Base-by-base conservation (phyloP, 2,888 invertebrate species). In the Rosalia funebris region DNA sequence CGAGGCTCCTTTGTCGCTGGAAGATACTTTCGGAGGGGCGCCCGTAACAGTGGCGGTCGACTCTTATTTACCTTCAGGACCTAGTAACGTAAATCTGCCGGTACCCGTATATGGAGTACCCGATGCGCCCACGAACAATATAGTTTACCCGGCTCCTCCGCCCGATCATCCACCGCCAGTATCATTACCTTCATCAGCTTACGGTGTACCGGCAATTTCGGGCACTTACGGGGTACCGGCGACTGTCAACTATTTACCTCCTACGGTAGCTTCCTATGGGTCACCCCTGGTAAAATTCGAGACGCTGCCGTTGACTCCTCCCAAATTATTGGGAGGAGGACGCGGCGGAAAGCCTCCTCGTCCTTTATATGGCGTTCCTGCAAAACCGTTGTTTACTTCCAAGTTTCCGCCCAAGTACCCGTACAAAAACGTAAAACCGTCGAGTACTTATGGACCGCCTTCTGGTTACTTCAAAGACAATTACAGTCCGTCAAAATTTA, bases 51-150 rank as follows among this genome's bases (percentile, higher is more conserved):
- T 84, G 66, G 84, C 84, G 0, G 85, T 86, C 12, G 74, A 78
- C 60, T 70, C 78, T 0, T 79, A 82, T 60, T 70, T 77, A 20
- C 77, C 80, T 34, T 65, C 80, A 62, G 63, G 68, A 34, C 69
- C 73, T 31, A 73, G 76, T 52, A 82, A 85, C 81, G 73, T 82
- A 78, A 85, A 84, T 57, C 78, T 82, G 10, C 87, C 87, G 1
- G 81, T 84, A 1, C 87, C 87, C 12, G 83, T 88, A 0, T 88
- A 88, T 73, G 87, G 87, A 53, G 85, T 84, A 0, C 87, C 87
- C 2, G 83, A 85, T 62, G 77, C 81, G 42, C 81, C 83, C 5
- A 74, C 78, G 1, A 80, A 79, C 65, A 82, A 80, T 56, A 63
- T 81, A 25, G 74, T 82, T 42, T 83, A 83, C 71, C 82, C 83